A percentile compares a stretch with the other conserved stretches of the same genome.
These are phyloP conservation scores for Drosophila burlai DNA, from an alignment of 1,140 invertebrate species.

Conservation along the genomic window DNA sequence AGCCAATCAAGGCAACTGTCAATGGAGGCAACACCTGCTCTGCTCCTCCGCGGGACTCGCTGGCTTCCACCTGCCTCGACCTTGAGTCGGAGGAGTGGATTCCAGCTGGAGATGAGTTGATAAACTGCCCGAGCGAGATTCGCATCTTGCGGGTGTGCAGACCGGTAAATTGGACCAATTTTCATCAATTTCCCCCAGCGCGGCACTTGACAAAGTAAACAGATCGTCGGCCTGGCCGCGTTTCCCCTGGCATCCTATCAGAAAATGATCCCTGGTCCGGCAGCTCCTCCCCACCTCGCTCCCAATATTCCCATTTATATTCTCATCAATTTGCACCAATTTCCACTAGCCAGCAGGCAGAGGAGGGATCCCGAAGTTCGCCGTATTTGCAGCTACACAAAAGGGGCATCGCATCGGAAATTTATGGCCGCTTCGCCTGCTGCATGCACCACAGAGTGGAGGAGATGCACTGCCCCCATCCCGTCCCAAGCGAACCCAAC, in stretches of 20 bases:
- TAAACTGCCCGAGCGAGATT: constrained; percentile 26
- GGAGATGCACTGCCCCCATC: constrained; percentile 2
- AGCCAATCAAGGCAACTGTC: constrained; percentile 74
- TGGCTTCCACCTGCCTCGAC: constrained; percentile 33
- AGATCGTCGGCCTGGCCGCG: constrained; percentile 19
- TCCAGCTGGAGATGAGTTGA: constrained; percentile 17
- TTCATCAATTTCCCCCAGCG: constrained; percentile 44
- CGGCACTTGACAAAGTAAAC: constrained; percentile 47
- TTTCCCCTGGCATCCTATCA: not conserved
- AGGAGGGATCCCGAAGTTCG: constrained; percentile 18
- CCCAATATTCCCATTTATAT: constrained; percentile 36
- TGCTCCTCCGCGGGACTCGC: constrained; percentile 30
- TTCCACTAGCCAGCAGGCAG: constrained; percentile 21
- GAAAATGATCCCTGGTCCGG: constrained; percentile 9
- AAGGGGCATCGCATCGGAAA: constrained; percentile 60
- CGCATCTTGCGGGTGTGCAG: constrained; percentile 42
- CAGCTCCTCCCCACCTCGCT: constrained; percentile 18
- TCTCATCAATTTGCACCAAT: constrained; percentile 58
- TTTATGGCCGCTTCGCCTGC: constrained; percentile 62
- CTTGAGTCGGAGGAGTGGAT: constrained; percentile 47
- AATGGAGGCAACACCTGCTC: constrained; percentile 71
- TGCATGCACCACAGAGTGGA: constrained; percentile 33
- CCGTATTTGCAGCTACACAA: constrained; percentile 68
- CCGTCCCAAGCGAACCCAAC: constrained; percentile 1
- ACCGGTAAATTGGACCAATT: constrained; percentile 45